Percentiles rank a stretch among this genome's conserved stretches.
phyloP scores from a whole-genome alignment of 2,113 vertebrate species.

The Phyllostomus hastatus region DNA sequence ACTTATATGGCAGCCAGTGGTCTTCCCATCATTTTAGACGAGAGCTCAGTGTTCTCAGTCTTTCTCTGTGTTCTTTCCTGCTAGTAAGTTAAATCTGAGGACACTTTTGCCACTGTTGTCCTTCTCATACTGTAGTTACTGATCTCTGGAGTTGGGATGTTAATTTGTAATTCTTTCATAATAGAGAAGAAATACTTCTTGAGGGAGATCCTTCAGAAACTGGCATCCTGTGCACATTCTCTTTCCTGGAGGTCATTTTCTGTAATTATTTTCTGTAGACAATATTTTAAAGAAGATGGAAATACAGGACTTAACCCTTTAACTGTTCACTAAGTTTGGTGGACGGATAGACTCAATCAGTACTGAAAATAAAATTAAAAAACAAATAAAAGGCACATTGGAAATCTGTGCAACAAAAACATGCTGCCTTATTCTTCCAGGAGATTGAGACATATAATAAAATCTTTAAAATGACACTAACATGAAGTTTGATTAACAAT shows the following conservation, averaged over 20 bases:
- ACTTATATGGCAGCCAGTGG: not conserved
- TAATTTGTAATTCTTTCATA: constrained; percentile 21
- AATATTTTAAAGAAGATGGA: constrained; percentile 32
- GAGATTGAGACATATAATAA: not conserved
- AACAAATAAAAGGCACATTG: not conserved
- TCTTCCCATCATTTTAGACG: not conserved
- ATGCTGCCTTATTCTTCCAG: not conserved
- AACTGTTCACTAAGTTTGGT: not conserved
- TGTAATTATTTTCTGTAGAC: constrained; percentile 44
- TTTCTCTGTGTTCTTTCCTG: not conserved
- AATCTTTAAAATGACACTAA: not conserved
- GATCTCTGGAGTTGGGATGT: constrained; percentile 34
- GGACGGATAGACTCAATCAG: not conserved
- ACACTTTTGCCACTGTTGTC: not conserved
- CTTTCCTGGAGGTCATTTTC: constrained; percentile 19
- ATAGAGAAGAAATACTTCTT: not conserved
- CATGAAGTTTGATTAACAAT: not conserved
- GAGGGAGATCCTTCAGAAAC: constrained; percentile 26
- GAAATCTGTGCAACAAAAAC: not conserved
- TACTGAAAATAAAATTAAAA: not conserved
- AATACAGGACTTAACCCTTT: not conserved
- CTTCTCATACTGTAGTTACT: not conserved
- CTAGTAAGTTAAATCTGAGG: constrained; percentile 14
- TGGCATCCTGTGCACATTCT: not conserved
- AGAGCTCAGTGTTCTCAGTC: not conserved